Evolutionary conservation across 1,140 invertebrate genomes (phyloP), one percentile per base, ranked within the genome.

Genomic region (Vanessa tameamea): DNA sequence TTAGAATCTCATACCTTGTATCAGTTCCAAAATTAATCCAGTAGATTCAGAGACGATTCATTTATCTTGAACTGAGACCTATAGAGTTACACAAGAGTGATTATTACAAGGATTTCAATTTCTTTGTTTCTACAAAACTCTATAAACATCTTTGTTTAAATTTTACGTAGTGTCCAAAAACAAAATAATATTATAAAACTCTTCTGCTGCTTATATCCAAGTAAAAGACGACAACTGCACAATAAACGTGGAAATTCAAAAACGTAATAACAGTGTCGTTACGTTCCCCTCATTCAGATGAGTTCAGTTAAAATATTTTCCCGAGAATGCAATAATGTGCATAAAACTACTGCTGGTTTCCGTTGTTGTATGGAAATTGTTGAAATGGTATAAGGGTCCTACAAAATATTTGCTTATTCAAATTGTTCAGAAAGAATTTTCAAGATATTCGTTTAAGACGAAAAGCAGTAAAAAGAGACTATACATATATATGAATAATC

Each of bases 241-340:
- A 13, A 23, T 68, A 23, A 50, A 16, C n/a, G 16, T 47, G 16
- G 48, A 13, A 65, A 12, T 12, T n/a, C 11, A 66, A 63, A 47
- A 51, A 51, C 65, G n/a, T 68, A 63, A 73, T 68, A 68, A 73
- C 47, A 53, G 61, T 53, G 72, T 73, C 51, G 37, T 43, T 43
- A 43, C 37, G 37, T 43, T 43, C 47, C 53, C n/a, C 43, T 31
- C 47, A 57, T 69, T 67, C 59, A 16, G 64, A 47, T 37, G 47
- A 23, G 37, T 43, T 43, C 26, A 73, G 48, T 57, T 50, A 13
- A 55, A 68, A 68, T 73, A 63, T 66, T 73, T 68, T 31, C 47
- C 13, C 47, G 5, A 55, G 72, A 67, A 73, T 73, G 64, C 65
- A 73, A 73, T 73, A 73, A 73, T 51, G 65, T 47, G 57, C 23